These are phyloP conservation scores for Mactromeris polynyma DNA, from an alignment of 2,888 invertebrate genomes.

Conservation along the genomic window DNA sequence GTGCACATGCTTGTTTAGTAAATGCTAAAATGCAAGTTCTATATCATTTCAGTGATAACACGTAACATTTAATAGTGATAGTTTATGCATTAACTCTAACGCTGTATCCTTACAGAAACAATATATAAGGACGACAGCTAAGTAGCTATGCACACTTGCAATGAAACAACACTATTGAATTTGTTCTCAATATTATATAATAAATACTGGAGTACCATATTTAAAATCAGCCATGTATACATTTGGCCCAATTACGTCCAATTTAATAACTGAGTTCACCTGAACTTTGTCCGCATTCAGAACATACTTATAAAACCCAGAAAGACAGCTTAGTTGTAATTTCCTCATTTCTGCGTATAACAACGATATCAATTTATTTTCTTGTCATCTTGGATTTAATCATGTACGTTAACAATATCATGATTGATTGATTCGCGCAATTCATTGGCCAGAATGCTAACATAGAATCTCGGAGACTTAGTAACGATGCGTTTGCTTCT, in stretches of 20 bases:
- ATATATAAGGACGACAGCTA: no score
- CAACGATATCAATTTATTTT: not conserved
- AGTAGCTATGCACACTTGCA: no score
- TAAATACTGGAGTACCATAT: no score
- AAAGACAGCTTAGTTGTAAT: not conserved
- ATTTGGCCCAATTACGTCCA: not conserved
- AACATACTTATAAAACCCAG: not conserved
- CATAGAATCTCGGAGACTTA: not conserved
- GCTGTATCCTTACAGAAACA: no score
- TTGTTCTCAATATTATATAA: no score
- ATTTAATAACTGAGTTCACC: not conserved
- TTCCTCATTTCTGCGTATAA: not conserved
- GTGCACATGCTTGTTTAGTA: no score
- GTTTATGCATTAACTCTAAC: no score
- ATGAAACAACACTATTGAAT: no score
- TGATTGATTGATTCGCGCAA: not conserved
- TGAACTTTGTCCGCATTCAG: not conserved
- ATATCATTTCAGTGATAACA: no score
- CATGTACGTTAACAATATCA: not conserved
- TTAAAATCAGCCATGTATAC: no score
- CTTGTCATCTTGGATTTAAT: conserved; percentile 7
- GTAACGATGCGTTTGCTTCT: not conserved
- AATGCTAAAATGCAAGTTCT: no score
- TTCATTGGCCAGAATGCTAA: not conserved
- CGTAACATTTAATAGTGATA: no score